These are phyloP conservation scores for Craniophora ligustri DNA, from an alignment of 2,888 invertebrate species.

Conservation along the genomic window DNA sequence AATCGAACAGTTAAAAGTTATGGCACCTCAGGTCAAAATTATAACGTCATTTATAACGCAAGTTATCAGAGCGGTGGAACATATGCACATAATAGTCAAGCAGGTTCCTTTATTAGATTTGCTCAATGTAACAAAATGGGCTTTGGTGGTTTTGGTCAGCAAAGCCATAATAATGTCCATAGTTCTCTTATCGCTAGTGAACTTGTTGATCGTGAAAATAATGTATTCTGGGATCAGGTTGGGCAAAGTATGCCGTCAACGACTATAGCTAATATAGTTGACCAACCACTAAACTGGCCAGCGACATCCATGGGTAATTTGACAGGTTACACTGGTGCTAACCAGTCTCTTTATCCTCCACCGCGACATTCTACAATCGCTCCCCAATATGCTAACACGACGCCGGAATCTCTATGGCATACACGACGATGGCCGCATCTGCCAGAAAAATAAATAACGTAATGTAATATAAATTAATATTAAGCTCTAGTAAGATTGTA, in stretches of 20 bases:
- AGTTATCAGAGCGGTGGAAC: neutral
- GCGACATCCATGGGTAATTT: neutral
- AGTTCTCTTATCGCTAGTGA: too few relatives aligned
- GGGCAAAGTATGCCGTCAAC: neutral
- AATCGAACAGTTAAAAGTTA: neutral
- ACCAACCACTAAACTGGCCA: neutral
- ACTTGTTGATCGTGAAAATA: too few relatives aligned
- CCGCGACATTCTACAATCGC: neutral
- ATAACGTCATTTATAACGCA: neutral
- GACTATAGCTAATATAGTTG: neutral
- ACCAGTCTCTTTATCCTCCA: neutral
- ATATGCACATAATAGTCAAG: neutral
- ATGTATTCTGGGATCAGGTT: neutral
- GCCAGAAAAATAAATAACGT: neutral
- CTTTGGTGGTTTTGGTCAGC: neutral
- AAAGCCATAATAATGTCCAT: neutral
- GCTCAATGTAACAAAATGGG: neutral
- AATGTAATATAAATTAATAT: too few relatives aligned
- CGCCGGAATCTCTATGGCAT: neutral
- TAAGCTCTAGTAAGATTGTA: too few relatives aligned
- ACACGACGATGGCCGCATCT: neutral
- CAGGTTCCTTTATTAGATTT: neutral
- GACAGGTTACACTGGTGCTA: neutral
- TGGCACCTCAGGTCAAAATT: neutral
- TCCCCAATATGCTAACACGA: neutral